phyloP scores from a whole-genome alignment of 2,888 invertebrate species.

The Drosophila lutescens region DNA sequence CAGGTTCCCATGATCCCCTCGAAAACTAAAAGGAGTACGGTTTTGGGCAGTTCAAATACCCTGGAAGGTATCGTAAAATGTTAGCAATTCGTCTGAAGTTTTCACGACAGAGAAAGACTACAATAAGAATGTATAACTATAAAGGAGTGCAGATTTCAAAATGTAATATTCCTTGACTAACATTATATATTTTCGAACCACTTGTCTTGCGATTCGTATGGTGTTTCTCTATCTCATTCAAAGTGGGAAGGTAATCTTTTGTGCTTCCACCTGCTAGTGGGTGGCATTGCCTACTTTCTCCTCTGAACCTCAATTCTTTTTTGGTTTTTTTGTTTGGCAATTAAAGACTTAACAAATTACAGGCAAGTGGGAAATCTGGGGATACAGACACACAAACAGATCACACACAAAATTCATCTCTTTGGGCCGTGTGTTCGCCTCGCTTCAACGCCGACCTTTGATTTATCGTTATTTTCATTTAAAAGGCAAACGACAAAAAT shows the following conservation, averaged over 20 bases:
- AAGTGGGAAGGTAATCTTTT: background rate
- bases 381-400: constrained; percentile 1
- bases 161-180: too few relatives aligned
- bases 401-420: constrained; percentile 27
- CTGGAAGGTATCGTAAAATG: background rate
- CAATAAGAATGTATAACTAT: too few relatives aligned
- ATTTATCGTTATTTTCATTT: constrained; percentile 79
- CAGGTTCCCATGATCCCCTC: constrained; percentile 63
- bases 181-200: too few relatives aligned
- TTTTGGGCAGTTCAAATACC: background rate
- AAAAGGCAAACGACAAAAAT: constrained; percentile 81
- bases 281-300: background rate
- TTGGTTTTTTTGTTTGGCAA: constrained; percentile 34
- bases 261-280: background rate
- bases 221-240: background rate
- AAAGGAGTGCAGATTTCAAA: too few relatives aligned
- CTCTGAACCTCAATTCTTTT: too few relatives aligned
- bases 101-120: too few relatives aligned
- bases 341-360: constrained; percentile 59
- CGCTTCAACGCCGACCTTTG: constrained; percentile 60
- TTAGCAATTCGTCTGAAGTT: too few relatives aligned
- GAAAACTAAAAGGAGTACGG: constrained; percentile 17
- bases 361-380: constrained; percentile 5
- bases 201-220: too few relatives aligned
- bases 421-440: constrained; percentile 1